These are phyloP conservation scores for Pasiphila rectangulata DNA, from an alignment of 2,888 invertebrate species.

Conservation along the genomic window DNA sequence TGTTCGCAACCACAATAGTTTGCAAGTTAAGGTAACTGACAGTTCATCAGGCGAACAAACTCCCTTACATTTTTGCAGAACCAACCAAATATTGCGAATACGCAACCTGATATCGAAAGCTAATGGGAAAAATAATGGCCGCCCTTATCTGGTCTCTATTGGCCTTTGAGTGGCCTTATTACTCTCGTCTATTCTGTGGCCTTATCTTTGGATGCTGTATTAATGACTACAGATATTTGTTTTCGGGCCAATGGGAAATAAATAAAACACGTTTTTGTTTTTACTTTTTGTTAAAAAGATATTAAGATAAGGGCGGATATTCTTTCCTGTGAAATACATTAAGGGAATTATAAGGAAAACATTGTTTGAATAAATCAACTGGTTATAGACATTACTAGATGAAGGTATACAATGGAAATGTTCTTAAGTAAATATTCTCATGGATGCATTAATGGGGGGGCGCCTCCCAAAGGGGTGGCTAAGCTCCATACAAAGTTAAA, in stretches of 20 bases:
- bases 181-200: constrained; percentile 18
- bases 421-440: no score
- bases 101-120: constrained; percentile 30
- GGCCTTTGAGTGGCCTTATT: constrained; percentile 30
- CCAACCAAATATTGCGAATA: constrained; percentile 8
- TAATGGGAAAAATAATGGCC: constrained; percentile 39
- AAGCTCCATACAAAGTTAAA: no score
- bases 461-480: no score
- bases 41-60: no score
- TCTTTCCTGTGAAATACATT: constrained; percentile 7
- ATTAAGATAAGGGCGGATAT: constrained; percentile 13
- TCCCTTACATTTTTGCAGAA: background rate
- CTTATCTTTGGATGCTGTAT: constrained; percentile 22
- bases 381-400: no score
- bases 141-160: constrained; percentile 33
- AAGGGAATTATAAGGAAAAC: background rate
- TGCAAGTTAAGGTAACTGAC: no score
- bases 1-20: no score
- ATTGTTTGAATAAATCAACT: no score
- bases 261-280: constrained; percentile 22
- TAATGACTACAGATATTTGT: constrained; percentile 26
- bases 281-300: constrained; percentile 17
- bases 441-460: no score
- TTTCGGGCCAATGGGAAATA: constrained; percentile 19
- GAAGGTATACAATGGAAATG: no score